Evolutionary conservation across 1,140 invertebrate species (phyloP).

Genomic region (Nylanderia fulva): DNA sequence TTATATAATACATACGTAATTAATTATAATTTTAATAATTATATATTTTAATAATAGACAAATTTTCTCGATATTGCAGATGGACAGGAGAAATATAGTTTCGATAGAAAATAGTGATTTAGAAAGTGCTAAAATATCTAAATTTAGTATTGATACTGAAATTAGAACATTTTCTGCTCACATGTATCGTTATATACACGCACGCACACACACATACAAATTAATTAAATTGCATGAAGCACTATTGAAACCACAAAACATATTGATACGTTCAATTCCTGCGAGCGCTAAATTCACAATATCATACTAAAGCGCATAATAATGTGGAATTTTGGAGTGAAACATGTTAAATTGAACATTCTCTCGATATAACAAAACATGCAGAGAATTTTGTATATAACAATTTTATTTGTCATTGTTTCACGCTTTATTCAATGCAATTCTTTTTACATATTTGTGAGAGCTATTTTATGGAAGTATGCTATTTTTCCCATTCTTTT

Average conservation of each 20-base stretch:
- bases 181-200: too few species aligned
- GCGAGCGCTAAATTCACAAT: slow-evolving; percentile 41
- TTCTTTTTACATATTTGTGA: slow-evolving; percentile 35
- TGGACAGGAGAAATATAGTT: not conserved
- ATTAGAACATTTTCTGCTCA: slow-evolving; percentile 13
- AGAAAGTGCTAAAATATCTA: not conserved
- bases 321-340: slow-evolving; percentile 38
- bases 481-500: not conserved
- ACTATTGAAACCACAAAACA: slow-evolving; percentile 45
- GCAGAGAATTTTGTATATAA: slow-evolving; percentile 18
- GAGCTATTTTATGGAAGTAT: not conserved
- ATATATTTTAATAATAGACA: too few species aligned
- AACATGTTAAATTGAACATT: slow-evolving; percentile 8
- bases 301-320: slow-evolving; percentile 29
- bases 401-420: not conserved
- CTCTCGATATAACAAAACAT: not conserved
- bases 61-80: not conserved
- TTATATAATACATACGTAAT: not conserved
- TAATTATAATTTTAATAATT: not conserved
- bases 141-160: not conserved
- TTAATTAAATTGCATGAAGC: slow-evolving; percentile 33
- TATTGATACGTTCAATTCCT: slow-evolving; percentile 23
- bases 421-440: not conserved
- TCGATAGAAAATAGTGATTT: not conserved
- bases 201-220: not conserved